Evolutionary conservation across 2,888 invertebrate genomes (phyloP).

Genomic region (Ephialtes manifestator): DNA sequence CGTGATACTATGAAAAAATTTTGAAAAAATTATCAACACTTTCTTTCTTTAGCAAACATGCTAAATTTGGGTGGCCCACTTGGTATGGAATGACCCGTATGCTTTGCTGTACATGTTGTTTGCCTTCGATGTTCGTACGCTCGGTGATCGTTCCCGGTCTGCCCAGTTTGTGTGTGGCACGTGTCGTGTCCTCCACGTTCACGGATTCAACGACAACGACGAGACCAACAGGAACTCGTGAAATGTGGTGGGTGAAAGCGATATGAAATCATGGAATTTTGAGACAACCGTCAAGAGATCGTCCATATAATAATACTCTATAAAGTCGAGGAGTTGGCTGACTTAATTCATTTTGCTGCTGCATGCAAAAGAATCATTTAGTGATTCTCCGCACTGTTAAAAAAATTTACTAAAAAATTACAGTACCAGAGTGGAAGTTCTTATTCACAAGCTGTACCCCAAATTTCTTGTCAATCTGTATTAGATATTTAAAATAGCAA

Average conservation of each 20-base stretch:
- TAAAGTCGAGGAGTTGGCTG: neutral
- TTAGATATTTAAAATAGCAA: too few relatives aligned
- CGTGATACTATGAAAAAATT: too few relatives aligned
- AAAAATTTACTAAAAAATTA: too few relatives aligned
- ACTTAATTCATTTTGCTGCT: neutral
- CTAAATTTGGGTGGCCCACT: too few relatives aligned
- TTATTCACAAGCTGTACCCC: too few relatives aligned
- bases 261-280: slow-evolving; percentile 56
- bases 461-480: too few relatives aligned
- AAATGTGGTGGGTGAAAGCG: slow-evolving; percentile 51
- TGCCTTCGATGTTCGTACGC: slow-evolving; percentile 10
- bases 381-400: neutral
- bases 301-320: neutral
- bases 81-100: too few relatives aligned
- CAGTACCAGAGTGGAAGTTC: too few relatives aligned
- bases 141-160: neutral
- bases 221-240: slow-evolving; percentile 28
- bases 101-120: slow-evolving; percentile 22
- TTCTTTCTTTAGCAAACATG: too few relatives aligned
- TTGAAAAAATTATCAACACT: too few relatives aligned
- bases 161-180: slow-evolving; percentile 12
- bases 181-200: slow-evolving; percentile 37
- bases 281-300: slow-evolving; percentile 3
- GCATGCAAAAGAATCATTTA: slow-evolving; percentile 18
- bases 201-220: neutral